Base-by-base conservation (phyloP, 2,888 invertebrate genomes). In the Acanthosepion esculentum region DNA sequence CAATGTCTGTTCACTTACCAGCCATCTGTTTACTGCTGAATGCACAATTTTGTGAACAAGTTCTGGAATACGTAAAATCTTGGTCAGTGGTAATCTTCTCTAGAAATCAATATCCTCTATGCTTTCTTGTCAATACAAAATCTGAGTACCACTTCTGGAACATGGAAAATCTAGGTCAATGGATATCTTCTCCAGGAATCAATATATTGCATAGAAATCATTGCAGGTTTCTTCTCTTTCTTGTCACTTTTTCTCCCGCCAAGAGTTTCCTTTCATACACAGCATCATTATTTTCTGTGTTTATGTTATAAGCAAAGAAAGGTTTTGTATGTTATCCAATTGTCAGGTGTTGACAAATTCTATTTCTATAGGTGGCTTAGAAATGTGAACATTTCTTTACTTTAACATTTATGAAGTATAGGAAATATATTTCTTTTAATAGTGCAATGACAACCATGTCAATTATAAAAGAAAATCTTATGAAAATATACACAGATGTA, bases 1-100 rank as follows among this genome's bases (percentile, higher is more conserved):
- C 78, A 78, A 78, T 78, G 33, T 78, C n/a, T 78, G 12, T 78
- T 78, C 78, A 78, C 78, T 78, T 78, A 78, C 78, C 78, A 78
- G 78, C 78, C 78, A 78, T 78, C 78, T 78, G 78, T n/a, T 78
- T 78, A 78, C 78, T 78, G 78, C 78, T 78, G 78, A n/a, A 78
- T 78, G 78, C 78, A 78, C 78, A 78, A 78, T 78, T 78, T 78
- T 78, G 78, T 78, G 78, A 78, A n/a, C 78, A 78, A 78, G 78
- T 78, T 78, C 78, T 78, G 78, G 78, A 78, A 78, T 78, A 78
- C 78, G 33, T 78, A 78, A n/a, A 78, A 78, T 78, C 78, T 78
- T 78, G 78, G 78, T 78, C 78, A 78, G n/a, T 78, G 78, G 78
- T 78, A 78, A 78, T 78, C 78, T 78, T 78, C 78, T 78, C 78